A percentile compares a stretch with the other conserved stretches of the same genome.
phyloP scores from a whole-genome alignment of 2,113 vertebrate genomes.

The Leuciscus idus region DNA sequence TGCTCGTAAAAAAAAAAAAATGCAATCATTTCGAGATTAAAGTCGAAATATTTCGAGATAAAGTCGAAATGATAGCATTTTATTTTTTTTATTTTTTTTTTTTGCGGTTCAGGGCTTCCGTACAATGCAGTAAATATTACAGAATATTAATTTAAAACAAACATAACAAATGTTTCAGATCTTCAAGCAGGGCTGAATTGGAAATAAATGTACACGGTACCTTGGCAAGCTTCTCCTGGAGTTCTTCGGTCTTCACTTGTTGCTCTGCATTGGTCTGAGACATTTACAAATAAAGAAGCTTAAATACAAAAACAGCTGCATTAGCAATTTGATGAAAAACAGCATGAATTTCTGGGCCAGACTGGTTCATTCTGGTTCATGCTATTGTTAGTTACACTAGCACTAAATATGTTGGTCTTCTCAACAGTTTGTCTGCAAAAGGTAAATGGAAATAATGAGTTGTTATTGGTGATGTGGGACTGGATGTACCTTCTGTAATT shows the following conservation, averaged over 20 bases:
- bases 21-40: no score
- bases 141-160: neutral
- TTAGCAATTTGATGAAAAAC: neutral
- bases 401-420: neutral
- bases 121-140: neutral
- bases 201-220: slow-evolving; percentile 65
- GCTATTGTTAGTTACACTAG: neutral
- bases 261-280: slow-evolving; percentile 90
- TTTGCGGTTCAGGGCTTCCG: no score
- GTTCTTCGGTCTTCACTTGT: slow-evolving; percentile 91
- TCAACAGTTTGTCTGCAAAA: neutral
- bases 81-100: no score
- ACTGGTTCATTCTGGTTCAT: neutral
- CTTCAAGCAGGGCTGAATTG: neutral
- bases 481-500: slow-evolving; percentile 89
- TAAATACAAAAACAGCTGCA: neutral
- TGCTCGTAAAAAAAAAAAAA: no score
- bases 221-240: slow-evolving; percentile 95
- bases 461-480: no score
- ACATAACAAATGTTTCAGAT: neutral
- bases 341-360: neutral
- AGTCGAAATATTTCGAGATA: no score
- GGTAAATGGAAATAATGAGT: neutral
- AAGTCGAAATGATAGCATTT: no score
- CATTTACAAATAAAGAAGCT: slow-evolving; percentile 33